phyloP scores from a whole-genome alignment of 2,888 invertebrate species.

The Papilio elwesi region DNA sequence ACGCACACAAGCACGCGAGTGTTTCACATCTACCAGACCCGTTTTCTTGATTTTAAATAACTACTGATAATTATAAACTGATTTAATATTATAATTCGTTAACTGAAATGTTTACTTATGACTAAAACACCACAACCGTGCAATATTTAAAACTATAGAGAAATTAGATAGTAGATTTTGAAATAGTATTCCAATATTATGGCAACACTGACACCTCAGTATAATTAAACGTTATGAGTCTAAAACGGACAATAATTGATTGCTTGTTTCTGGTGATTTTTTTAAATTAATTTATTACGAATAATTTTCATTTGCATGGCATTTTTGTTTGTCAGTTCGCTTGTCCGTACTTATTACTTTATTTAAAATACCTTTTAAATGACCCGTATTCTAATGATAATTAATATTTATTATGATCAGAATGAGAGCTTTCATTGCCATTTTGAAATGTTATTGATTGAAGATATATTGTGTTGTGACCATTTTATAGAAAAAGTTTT shows the following conservation, averaged over 20 bases:
- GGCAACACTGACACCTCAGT: not conserved
- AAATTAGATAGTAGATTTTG: too few relatives aligned
- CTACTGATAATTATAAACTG: too few relatives aligned
- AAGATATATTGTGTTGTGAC: conserved; percentile 41
- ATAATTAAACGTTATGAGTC: not conserved
- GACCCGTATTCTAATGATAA: not conserved
- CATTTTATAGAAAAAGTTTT: conserved; percentile 57
- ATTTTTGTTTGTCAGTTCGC: not conserved
- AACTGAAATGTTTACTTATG: too few relatives aligned
- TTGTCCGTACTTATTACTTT: not conserved
- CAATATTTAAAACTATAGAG: too few relatives aligned
- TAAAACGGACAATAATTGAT: too few relatives aligned
- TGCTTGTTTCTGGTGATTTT: not conserved
- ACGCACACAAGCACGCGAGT: too few relatives aligned
- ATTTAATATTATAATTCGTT: too few relatives aligned
- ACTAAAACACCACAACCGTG: too few relatives aligned
- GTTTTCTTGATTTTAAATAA: too few relatives aligned
- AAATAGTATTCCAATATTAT: too few relatives aligned
- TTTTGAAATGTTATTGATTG: not conserved
- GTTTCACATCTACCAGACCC: too few relatives aligned
- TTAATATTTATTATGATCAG: not conserved
- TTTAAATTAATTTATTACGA: not conserved
- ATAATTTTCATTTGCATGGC: not conserved
- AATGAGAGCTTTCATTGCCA: not conserved
- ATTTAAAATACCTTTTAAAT: not conserved